Evolutionary conservation across 2,113 vertebrate genomes (phyloP).

Genomic region (Cebus imitator): DNA sequence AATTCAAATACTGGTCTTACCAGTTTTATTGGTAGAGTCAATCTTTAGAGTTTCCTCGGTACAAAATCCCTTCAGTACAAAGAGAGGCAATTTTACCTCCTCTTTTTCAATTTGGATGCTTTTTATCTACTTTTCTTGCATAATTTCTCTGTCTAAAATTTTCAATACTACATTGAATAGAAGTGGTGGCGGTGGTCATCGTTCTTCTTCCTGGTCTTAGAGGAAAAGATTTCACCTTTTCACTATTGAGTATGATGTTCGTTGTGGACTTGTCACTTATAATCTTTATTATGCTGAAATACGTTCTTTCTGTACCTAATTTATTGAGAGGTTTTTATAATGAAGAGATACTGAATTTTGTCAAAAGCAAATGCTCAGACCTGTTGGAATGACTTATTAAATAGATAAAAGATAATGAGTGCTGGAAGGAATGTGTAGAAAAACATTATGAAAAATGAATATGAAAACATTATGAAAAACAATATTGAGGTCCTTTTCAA

Average conservation of each 20-base stretch:
- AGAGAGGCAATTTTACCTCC: not conserved
- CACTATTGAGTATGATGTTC: not conserved
- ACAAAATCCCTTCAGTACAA: not conserved
- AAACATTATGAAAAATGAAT: not conserved
- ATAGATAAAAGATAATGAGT: not conserved
- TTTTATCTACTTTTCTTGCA: not conserved
- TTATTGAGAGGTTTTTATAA: not conserved
- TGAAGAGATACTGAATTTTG: not conserved
- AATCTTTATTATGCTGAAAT: not conserved
- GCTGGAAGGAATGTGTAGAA: not conserved
- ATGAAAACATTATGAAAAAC: not conserved
- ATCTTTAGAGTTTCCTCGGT: not conserved
- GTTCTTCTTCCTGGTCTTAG: not conserved
- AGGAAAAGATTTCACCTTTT: not conserved
- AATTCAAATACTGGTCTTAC: not conserved
- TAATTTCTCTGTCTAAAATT: not conserved
- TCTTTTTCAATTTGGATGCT: not conserved
- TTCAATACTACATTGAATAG: not conserved
- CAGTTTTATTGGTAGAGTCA: not conserved
- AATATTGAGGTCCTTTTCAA: not conserved
- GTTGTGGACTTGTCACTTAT: not conserved
- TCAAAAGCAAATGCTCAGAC: not conserved
- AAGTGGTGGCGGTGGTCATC: not conserved
- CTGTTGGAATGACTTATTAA: not conserved
- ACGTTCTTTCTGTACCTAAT: not conserved